Evolutionary conservation across 2,113 vertebrate species (phyloP).

Genomic region (Gallinago media): DNA sequence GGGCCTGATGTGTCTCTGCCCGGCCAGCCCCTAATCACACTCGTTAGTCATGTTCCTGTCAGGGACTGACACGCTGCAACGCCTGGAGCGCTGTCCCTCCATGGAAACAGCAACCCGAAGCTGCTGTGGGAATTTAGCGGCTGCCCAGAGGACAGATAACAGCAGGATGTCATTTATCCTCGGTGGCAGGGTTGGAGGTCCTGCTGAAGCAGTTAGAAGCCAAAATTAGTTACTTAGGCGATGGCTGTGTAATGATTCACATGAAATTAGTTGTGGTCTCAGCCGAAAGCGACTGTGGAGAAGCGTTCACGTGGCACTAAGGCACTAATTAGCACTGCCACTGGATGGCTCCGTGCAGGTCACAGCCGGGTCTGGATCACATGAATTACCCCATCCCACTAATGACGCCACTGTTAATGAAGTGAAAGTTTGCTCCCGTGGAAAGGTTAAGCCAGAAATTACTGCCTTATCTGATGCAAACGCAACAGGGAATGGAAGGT

Average conservation of each 20-base stretch:
- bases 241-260: background rate
- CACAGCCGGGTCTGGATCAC: background rate
- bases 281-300: background rate
- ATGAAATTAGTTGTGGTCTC: background rate
- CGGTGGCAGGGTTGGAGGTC: background rate
- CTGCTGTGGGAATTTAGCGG: background rate
- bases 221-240: background rate
- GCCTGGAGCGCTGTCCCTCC: background rate
- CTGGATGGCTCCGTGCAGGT: background rate
- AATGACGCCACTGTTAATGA: background rate
- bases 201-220: background rate
- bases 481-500: background rate
- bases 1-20: background rate
- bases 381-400: background rate
- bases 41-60: background rate
- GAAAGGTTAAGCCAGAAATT: background rate
- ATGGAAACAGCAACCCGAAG: background rate
- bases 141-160: slow-evolving; percentile 12
- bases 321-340: background rate
- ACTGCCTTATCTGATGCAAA: background rate
- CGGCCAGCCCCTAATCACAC: background rate
- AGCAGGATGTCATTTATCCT: slow-evolving; percentile 51
- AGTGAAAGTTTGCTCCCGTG: background rate
- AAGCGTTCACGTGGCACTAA: background rate
- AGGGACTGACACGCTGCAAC: background rate